Evolutionary conservation across 2,888 invertebrate genomes (phyloP).

Genomic region (Ormyrus labotus): DNA sequence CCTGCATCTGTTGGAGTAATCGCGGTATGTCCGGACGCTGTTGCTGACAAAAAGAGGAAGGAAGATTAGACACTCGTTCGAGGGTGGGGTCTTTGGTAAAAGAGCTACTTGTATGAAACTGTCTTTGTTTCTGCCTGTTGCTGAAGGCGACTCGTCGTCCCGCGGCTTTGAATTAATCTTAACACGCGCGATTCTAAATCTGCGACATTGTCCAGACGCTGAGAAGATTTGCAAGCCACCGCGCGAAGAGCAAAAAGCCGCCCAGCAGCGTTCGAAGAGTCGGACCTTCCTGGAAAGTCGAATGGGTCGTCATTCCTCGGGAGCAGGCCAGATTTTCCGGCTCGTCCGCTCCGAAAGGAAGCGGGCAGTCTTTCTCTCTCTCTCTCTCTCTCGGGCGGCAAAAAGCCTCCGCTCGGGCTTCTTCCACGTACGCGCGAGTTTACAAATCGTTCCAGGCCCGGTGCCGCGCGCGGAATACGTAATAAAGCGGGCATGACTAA

Average conservation of each 20-base stretch:
- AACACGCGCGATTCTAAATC: no score
- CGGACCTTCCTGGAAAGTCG: no score
- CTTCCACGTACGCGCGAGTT: constrained; percentile 39
- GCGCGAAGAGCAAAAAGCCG: no score
- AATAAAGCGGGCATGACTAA: constrained; percentile 34
- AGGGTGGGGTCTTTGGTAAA: no score
- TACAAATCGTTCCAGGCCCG: constrained; percentile 46
- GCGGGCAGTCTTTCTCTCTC: neutral
- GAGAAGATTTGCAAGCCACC: no score
- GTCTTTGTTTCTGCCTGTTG: neutral
- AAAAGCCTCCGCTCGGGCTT: neutral
- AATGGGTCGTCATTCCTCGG: no score
- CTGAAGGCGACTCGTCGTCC: no score
- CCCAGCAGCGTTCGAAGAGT: no score
- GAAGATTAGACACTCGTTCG: no score
- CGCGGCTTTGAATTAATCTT: no score
- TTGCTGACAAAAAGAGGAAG: constrained; percentile 79
- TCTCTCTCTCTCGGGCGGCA: neutral
- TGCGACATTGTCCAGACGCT: no score
- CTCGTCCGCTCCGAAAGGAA: neutral
- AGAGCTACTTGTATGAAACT: constrained; percentile 17
- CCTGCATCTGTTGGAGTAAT: constrained; percentile 94
- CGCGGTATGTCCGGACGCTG: constrained; percentile 89
- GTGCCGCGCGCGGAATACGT: constrained; percentile 34
- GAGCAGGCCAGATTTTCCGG: constrained; percentile 15